Base-by-base conservation (phyloP, 2,113 vertebrate species). In the Neolamprologus variostigma region DNA sequence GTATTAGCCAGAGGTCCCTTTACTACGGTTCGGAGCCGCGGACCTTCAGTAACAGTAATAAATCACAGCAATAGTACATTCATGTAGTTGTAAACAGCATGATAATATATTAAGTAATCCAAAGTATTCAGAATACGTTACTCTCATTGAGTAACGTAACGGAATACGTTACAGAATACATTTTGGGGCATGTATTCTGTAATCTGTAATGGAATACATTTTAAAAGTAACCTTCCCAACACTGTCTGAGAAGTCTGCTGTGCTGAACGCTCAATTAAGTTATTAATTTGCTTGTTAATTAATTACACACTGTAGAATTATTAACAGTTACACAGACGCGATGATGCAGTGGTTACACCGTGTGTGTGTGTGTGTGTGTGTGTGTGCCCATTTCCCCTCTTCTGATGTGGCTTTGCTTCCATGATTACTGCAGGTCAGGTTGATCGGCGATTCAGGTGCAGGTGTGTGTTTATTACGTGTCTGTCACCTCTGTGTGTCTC, bases 201-300 rank as follows among this genome's bases (percentile, higher is more conserved):
- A 40, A 1, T 42, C 40, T 42, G 40, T 42, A 42, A 0, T 42
- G 11, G 40, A 42, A 42, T 42, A 42, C 11, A 42, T 13, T 42
- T 42, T 13, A 42, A 42, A 42, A 42, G 40, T 42, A 42, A 45
- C 42, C 42, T 45, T 45, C 13, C 12, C 42, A 45, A 45, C 42
- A 45, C 42, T 45, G 42, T n/a, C 42, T 45, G 42, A 76, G 9
- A 23, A 50, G 23, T 47, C 40, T 47, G 68, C 68, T 26, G 68
- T 0, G 71, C 71, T 28, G 71, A 28, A 47, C 0, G 9, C 71
- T 76, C 4, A 2, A 8, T 66, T n/a, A 1, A 63, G 9, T 28
- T 28, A 50, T 66, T 66, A n/a, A 35, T 66, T 59, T 59, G 57
- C 0, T 59, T 59, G 57, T 9, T 47, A 47, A 28, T 28, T 19